Conservation (phyloP, 2,888 invertebrate genomes). For the Himalopsyche anomala region DNA sequence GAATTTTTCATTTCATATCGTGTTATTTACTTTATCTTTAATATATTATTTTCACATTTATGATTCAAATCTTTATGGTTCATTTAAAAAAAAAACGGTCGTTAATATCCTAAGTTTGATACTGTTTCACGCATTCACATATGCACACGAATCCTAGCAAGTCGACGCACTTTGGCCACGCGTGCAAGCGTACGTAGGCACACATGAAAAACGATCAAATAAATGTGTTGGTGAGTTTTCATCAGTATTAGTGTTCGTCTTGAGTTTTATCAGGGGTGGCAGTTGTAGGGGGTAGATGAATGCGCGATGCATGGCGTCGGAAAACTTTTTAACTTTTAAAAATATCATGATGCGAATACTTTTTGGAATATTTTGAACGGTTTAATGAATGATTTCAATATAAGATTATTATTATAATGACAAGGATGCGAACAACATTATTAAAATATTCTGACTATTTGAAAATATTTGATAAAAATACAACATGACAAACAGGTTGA, state of each 20-base stretch:
- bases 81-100: not conserved
- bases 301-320: conserved; percentile 11
- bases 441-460: no score
- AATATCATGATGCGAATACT: no score
- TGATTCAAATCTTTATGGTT: no score
- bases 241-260: conserved; percentile 37
- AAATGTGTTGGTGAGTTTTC: conserved; percentile 15
- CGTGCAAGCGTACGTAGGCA: conserved; percentile 35
- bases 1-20: no score
- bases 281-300: conserved; percentile 39
- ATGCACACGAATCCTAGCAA: conserved; percentile 36
- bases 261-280: conserved; percentile 43
- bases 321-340: not conserved
- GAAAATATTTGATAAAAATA: no score
- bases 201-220: not conserved
- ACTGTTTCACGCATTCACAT: conserved; percentile 36
- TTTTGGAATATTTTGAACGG: no score
- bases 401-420: no score
- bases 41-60: no score
- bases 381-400: no score
- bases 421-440: no score
- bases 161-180: conserved; percentile 41
- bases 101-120: conserved; percentile 1
- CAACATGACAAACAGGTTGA: no score
- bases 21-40: no score